Conservation (phyloP, 1,140 invertebrate species). For the Bombus pyrosoma region DNA sequence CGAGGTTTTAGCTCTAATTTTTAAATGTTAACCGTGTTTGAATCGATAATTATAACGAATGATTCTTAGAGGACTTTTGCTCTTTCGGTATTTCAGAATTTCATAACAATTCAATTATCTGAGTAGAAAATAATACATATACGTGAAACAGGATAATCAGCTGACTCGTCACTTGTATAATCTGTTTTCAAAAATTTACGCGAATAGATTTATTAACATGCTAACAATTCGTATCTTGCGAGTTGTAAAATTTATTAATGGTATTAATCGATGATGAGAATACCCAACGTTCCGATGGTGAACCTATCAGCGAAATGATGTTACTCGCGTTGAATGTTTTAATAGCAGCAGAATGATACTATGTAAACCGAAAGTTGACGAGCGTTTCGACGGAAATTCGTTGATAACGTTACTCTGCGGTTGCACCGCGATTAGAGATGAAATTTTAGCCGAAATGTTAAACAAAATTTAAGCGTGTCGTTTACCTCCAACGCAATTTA, state of each 20-base stretch:
- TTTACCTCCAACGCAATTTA: background rate
- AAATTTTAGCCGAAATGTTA: background rate
- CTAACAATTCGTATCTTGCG: too few relatives aligned
- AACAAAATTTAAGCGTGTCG: background rate
- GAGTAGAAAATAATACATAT: too few relatives aligned
- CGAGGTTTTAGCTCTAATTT: background rate
- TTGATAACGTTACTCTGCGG: background rate
- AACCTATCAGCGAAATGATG: background rate
- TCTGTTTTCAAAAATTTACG: too few relatives aligned
- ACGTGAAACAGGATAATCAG: too few relatives aligned
- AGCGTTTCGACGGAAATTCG: background rate
- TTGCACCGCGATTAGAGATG: background rate
- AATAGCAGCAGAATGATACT: background rate
- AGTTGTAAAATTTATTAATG: too few relatives aligned
- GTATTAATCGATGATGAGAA: too few relatives aligned
- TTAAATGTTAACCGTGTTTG: too few relatives aligned
- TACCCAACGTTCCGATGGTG: background rate
- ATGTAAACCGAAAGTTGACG: background rate
- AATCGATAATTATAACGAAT: too few relatives aligned
- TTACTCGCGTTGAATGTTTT: background rate
- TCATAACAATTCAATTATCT: rapidly evolving
- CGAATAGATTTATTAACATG: too few relatives aligned
- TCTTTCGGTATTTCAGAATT: too few relatives aligned
- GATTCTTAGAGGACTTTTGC: too few relatives aligned
- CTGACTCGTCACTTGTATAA: too few relatives aligned